phyloP scores from a whole-genome alignment of 2,888 invertebrate genomes.

The Agrochola macilenta region DNA sequence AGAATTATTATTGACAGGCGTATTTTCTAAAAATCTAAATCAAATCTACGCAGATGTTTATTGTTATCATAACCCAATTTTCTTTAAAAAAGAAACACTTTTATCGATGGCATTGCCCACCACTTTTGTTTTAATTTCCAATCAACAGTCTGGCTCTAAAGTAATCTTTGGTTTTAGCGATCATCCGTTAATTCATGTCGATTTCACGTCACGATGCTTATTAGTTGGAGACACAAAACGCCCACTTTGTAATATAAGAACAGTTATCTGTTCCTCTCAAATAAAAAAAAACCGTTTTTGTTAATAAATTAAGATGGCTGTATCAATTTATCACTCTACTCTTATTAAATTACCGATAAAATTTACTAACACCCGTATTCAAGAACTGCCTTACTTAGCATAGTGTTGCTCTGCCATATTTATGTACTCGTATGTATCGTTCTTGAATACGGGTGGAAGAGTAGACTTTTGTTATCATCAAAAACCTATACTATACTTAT shows the following conservation, averaged over 20 bases:
- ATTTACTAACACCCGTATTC: not conserved
- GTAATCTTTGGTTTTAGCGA: conserved; percentile 61
- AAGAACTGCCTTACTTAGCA: too few species aligned
- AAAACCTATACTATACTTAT: too few species aligned
- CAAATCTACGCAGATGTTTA: not conserved
- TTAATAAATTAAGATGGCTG: conserved; percentile 12
- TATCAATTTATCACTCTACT: too few species aligned
- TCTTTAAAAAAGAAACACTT: not conserved
- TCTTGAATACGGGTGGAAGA: too few species aligned
- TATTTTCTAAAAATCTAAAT: not conserved
- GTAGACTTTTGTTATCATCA: not conserved
- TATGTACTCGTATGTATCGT: too few species aligned
- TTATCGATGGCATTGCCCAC: not conserved
- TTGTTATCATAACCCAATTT: conserved; percentile 11
- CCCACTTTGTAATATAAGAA: conserved; percentile 57
- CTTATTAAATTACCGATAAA: not conserved
- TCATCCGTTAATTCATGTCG: conserved; percentile 65
- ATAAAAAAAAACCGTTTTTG: conserved; percentile 56
- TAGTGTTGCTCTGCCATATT: too few species aligned
- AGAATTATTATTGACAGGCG: not conserved
- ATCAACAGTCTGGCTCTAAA: conserved; percentile 18
- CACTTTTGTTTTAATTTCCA: conserved; percentile 18
- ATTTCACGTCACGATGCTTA: conserved; percentile 52
- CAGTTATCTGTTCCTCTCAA: conserved; percentile 58
- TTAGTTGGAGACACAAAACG: conserved; percentile 63